Evolutionary conservation across 2,113 vertebrate genomes (phyloP).

Genomic region (Bostrychus sinensis): DNA sequence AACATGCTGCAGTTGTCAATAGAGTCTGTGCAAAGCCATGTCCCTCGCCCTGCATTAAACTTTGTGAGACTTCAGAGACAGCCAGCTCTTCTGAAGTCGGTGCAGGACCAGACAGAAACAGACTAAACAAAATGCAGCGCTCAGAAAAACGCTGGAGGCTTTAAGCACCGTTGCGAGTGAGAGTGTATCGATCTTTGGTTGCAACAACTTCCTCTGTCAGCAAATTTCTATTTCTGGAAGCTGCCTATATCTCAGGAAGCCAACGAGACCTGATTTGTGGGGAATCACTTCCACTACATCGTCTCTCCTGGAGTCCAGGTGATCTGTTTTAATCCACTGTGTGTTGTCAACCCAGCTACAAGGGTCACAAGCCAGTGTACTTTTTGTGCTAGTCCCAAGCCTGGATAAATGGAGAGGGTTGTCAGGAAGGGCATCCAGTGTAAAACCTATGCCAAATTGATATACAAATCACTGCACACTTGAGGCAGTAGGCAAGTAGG

Average conservation of each 20-base stretch:
- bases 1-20: no score
- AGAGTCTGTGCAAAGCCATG: no score
- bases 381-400: neutral
- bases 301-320: slow-evolving; percentile 35
- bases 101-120: slow-evolving; percentile 38
- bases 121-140: slow-evolving; percentile 59
- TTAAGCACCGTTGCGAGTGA: slow-evolving; percentile 35
- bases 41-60: slow-evolving; percentile 33
- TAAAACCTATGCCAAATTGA: no score
- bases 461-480: no score
- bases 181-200: slow-evolving; percentile 73
- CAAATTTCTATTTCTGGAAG: slow-evolving; percentile 77
- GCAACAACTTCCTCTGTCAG: slow-evolving; percentile 78
- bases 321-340: slow-evolving; percentile 58
- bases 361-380: neutral
- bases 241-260: slow-evolving; percentile 66
- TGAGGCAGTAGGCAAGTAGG: no score
- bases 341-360: neutral
- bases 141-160: slow-evolving; percentile 60
- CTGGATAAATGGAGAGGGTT: no score
- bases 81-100: slow-evolving; percentile 28
- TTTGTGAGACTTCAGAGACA: slow-evolving; percentile 39
- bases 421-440: no score
- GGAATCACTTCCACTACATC: slow-evolving; percentile 62
- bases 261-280: slow-evolving; percentile 67